Percentiles rank a stretch among this genome's conserved stretches.
These are phyloP conservation scores for Suricata suricatta DNA, from an alignment of 2,113 vertebrate genomes.

Conservation along the genomic window DNA sequence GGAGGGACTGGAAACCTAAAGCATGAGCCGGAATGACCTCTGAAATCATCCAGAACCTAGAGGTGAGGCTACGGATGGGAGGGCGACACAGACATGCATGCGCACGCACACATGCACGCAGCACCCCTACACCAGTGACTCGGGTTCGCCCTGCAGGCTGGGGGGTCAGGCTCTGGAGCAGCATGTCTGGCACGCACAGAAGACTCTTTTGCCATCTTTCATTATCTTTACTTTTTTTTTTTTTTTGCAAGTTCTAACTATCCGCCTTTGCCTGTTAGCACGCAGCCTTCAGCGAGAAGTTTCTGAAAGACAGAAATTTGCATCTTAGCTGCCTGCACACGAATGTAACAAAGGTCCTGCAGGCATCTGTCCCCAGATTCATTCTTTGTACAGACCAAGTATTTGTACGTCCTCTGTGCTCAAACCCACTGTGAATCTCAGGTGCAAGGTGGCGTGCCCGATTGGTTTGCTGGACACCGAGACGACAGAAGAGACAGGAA, in stretches of 20 bases:
- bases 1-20: background rate
- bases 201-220: background rate
- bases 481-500: background rate
- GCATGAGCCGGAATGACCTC: background rate
- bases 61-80: background rate
- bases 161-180: fast-evolving
- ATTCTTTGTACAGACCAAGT: background rate
- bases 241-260: background rate
- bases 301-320: background rate
- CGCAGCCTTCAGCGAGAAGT: background rate
- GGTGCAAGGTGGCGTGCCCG: background rate
- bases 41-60: background rate
- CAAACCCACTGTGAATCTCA: background rate
- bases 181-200: background rate
- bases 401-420: background rate
- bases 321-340: background rate
- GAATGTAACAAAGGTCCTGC: background rate
- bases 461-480: background rate
- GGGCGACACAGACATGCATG: background rate
- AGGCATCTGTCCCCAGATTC: background rate
- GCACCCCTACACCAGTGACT: background rate
- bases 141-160: too few relatives aligned
- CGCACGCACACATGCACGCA: background rate
- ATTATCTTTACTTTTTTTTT: background rate
- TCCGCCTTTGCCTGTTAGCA: background rate